Evolutionary conservation across 2,797 vertebrate genomes (phyloP), one percentile per base, ranked within the genome.

Genomic region (Molossus alvarezi): DNA sequence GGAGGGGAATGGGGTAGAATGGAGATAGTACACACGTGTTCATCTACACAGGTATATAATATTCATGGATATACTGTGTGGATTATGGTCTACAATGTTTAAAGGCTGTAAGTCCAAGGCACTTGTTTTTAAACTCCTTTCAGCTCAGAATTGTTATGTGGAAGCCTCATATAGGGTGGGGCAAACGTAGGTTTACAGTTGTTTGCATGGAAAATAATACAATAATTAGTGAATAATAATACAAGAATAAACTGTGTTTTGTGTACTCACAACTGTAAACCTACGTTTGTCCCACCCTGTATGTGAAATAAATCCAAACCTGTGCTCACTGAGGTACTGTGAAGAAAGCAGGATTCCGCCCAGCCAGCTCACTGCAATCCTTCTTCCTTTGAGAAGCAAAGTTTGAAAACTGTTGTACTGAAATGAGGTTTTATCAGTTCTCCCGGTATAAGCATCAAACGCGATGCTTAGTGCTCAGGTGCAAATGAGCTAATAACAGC

Each of bases 361-460:
- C 55, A 73, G 29, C n/a, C 25, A 8, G 17, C 8, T 29, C 29
- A 27, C 55, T 77, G 3, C 0, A 6, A 2, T 71, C 82, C 60
- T 53, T 58, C 65, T 76, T 82, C 48, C 37, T 53, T 23, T 37
- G 41, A 96, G 62, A 33, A 83, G 73, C 21, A 60, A 7, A 71
- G 48, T 84, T 51, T 91, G 48, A 89, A 93, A 96, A 55, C 6
- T 20, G 67, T 29, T 55, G 27, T 67, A 58, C 58, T 48, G 14
- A 95, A 83, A 65, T 69, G 13, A 55, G 58, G n/a, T 13, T 73
- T 92, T 45, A 53, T 85, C 53, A 21, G 15, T 84, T 87, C 33
- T 45, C 10, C 5, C 25, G 17, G 62, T 18, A 45, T 53, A 92
- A 79, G 45, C 18, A 69, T 82, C 71, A 75, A 57, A 72, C 20